Conservation (phyloP, 2,888 invertebrate genomes). For the Aporophyla lueneburgensis region DNA sequence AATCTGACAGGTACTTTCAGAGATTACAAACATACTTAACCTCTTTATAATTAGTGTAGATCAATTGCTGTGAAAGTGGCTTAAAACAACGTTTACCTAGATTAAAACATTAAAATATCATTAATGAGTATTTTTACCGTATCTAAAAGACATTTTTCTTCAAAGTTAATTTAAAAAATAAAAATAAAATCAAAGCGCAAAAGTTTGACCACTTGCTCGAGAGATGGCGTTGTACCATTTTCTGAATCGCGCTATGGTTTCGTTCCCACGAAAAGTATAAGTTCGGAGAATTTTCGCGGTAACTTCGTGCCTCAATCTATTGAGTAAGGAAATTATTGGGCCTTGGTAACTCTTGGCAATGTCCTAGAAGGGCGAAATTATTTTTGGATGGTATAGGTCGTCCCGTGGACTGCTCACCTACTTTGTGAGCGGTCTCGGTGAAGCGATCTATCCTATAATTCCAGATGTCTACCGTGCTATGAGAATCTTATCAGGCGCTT, state of each 20-base stretch:
- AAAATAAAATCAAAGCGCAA: background rate
- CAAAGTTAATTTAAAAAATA: background rate
- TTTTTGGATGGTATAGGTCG: conserved; percentile 97
- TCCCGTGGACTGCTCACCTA: conserved; percentile 94
- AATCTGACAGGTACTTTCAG: no score
- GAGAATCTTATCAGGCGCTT: no score
- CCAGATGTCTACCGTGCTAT: background rate
- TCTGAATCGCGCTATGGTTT: conserved; percentile 72
- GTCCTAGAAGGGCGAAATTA: conserved; percentile 90
- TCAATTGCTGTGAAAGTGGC: background rate
- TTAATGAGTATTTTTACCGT: background rate
- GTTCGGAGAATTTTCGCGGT: fast-evolving
- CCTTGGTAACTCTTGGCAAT: conserved; percentile 97
- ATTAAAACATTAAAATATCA: background rate
- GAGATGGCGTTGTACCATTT: conserved; percentile 75
- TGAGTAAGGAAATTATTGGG: conserved; percentile 99
- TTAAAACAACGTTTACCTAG: background rate
- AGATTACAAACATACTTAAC: no score
- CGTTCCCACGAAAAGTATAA: conserved; percentile 22
- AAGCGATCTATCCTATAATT: conserved; percentile 94
- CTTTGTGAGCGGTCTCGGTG: conserved; percentile 94
- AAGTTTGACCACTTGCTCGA: conserved; percentile 40
- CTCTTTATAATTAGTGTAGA: no score
- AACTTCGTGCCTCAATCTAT: conserved; percentile 97
- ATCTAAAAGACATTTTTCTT: background rate